Base-by-base conservation (phyloP, 2,888 invertebrate species). In the Hedya salicella region DNA sequence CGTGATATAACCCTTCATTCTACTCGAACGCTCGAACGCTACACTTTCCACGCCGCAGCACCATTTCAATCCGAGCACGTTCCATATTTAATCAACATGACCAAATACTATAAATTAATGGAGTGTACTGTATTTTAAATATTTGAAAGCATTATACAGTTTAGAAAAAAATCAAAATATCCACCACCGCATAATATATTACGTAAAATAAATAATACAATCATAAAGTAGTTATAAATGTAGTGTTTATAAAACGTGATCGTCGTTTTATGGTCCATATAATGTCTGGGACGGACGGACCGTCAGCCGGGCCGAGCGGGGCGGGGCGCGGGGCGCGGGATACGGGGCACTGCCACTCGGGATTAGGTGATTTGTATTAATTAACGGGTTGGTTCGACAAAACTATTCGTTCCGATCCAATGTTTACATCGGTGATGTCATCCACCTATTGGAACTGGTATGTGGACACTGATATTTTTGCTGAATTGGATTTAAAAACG, bases 171-270 rank as follows among this genome's bases (percentile, higher is more conserved):
- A 89, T 87, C 85, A 83, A 88, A 90, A 81, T 85, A 86, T 86
- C 85, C 81, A 83, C 81, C 80, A 82, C 81, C 86, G 80, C 79
- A 81, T 90, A 92, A 91, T 90, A 89, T 89, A 91, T 92, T 91
- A 91, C 89, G 80, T 89, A 90, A 90, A 91, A 92, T 92, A 90
- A 91, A 92, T 91, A 91, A 90, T 88, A 85, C 88, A 91, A 91
- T 91, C 91, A 89, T 90, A 90, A 91, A 90, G 88, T 89, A 88
- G 89, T 91, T 88, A 89, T 89, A 88, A 89, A 89, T 86, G 91
- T 86, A 90, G 89, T 92, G 91, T 91, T 92, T 92, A 90, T 91
- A 91, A 89, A 90, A 89, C 81, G 85, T 89, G 88, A 90, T 89
- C 85, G 88, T 84, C 75, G 83, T 85, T 91, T 91, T 90, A 90